Evolutionary conservation across 2,888 invertebrate genomes (phyloP).

Genomic region (Tipula confusa): DNA sequence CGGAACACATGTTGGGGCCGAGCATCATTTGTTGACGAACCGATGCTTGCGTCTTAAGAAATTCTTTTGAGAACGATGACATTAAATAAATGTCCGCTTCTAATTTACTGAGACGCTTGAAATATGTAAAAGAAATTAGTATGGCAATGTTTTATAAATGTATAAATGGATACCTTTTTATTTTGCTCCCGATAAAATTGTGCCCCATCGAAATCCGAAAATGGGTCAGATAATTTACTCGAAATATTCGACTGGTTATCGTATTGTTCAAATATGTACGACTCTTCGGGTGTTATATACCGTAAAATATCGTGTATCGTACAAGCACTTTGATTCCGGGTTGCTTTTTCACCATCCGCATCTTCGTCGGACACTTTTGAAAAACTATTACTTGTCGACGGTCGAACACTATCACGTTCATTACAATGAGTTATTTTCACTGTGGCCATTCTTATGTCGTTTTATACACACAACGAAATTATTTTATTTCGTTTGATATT

Average conservation of each 20-base stretch:
- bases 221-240: conserved; percentile 30
- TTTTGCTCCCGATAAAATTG: neutral
- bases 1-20: neutral
- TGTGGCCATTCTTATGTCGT: neutral
- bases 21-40: conserved; percentile 27
- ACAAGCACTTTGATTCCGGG: neutral
- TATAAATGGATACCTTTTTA: neutral
- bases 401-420: neutral
- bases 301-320: neutral
- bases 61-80: conserved; percentile 26
- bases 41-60: neutral
- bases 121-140: neutral
- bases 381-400: neutral
- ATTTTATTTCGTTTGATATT: neutral
- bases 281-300: neutral
- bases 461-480: neutral
- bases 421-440: neutral
- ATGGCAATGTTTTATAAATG: neutral
- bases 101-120: conserved; percentile 31
- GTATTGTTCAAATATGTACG: conserved; percentile 28
- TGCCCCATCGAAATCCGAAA: conserved; percentile 30
- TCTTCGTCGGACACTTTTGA: neutral
- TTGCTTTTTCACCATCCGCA: neutral
- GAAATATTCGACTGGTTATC: neutral
- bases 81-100: conserved; percentile 30